Percentiles rank a stretch among this genome's conserved stretches.
Evolutionary conservation across 2,888 invertebrate species (phyloP).

Genomic region (Hypselothyrea guttata): DNA sequence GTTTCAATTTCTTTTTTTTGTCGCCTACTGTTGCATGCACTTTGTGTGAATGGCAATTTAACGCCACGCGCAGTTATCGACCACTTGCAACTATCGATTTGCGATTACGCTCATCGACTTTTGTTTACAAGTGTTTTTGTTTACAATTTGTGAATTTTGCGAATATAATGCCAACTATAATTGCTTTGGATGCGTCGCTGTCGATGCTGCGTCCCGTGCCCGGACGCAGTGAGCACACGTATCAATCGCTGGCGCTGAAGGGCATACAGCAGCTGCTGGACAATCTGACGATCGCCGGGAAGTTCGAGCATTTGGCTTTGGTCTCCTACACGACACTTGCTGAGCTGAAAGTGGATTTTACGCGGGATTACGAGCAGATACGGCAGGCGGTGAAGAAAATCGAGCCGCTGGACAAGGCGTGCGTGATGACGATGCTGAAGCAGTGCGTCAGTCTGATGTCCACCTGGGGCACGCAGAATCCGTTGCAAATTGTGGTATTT

Average conservation of each 20-base stretch:
- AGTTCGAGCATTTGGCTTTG: constrained; percentile 78
- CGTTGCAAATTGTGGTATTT: constrained; percentile 90
- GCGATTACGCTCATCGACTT: constrained; percentile 41
- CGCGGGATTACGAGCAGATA: constrained; percentile 92
- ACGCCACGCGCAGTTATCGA: not conserved
- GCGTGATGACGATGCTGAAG: constrained; percentile 90
- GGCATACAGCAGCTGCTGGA: constrained; percentile 81
- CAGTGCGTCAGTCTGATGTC: constrained; percentile 90
- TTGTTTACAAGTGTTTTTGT: constrained; percentile 33
- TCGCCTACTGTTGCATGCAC: no score
- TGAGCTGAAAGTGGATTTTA: constrained; percentile 90
- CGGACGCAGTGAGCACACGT: constrained; percentile 80
- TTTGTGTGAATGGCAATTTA: not conserved
- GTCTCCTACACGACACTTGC: constrained; percentile 77
- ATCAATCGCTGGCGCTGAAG: constrained; percentile 80
- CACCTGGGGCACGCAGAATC: constrained; percentile 95
- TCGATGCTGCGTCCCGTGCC: constrained; percentile 81
- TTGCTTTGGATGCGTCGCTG: constrained; percentile 81
- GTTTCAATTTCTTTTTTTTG: no score
- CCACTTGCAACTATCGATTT: not conserved
- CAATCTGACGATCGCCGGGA: constrained; percentile 77
- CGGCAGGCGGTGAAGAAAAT: constrained; percentile 89
- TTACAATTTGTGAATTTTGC: constrained; percentile 2
- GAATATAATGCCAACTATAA: constrained; percentile 80
- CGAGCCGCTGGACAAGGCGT: constrained; percentile 94